Conservation (phyloP, 2,888 invertebrate genomes). For the Macrosiphum euphorbiae region DNA sequence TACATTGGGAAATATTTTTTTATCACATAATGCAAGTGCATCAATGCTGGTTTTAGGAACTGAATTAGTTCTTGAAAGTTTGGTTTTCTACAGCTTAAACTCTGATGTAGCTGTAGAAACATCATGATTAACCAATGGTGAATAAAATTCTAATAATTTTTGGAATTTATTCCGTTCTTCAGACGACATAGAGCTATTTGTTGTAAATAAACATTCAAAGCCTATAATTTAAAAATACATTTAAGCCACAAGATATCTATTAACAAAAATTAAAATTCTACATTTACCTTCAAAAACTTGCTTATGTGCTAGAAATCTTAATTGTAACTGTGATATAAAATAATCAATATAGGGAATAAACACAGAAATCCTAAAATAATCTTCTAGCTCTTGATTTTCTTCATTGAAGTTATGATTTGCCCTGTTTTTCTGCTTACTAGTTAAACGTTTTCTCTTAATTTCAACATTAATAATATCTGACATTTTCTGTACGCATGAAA, state of each 20-base stretch:
- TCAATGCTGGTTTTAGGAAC: too few relatives aligned
- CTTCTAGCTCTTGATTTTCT: not conserved
- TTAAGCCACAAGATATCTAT: not conserved
- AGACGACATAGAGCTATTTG: not conserved
- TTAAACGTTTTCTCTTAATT: not conserved
- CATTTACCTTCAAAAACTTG: not conserved
- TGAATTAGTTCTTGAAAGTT: too few relatives aligned
- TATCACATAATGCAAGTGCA: too few relatives aligned
- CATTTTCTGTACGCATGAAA: not conserved
- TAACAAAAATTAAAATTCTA: not conserved
- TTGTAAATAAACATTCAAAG: not conserved
- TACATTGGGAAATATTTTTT: too few relatives aligned
- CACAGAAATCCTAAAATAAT: conserved; percentile 7
- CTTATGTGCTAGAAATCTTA: not conserved
- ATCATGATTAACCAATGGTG: too few relatives aligned
- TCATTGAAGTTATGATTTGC: conserved; percentile 1
- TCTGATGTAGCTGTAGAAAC: too few relatives aligned
- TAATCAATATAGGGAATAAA: not conserved
- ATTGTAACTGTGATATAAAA: conserved; percentile 3
- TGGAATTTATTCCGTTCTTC: conserved; percentile 5
- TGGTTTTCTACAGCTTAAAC: conserved; percentile 47
- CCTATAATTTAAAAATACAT: too few relatives aligned
- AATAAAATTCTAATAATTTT: conserved; percentile 4
- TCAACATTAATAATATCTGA: not conserved
- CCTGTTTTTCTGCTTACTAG: not conserved